These are phyloP conservation scores for Artibeus lituratus DNA, from an alignment of 2,797 vertebrate genomes.

Conservation along the genomic window DNA sequence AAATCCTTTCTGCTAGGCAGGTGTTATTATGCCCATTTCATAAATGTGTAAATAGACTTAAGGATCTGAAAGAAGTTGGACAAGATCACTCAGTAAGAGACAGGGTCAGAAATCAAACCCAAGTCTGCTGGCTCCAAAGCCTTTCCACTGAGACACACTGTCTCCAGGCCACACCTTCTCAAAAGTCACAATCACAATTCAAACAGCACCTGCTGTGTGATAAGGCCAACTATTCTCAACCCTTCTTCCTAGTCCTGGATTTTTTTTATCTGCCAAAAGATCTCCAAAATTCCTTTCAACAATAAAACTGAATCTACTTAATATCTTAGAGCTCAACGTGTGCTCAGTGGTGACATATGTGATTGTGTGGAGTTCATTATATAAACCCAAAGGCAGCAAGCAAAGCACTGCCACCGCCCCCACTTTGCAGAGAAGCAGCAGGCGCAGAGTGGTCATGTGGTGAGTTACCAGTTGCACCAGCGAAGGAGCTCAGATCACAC, in stretches of 20 bases:
- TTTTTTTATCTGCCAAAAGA: not conserved
- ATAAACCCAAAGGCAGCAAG: not conserved
- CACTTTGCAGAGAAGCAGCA: not conserved
- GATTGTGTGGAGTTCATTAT: not conserved
- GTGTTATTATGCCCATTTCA: not conserved
- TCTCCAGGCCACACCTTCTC: not conserved
- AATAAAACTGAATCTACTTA: conserved; percentile 21
- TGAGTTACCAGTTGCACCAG: not conserved
- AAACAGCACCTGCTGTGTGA: not conserved
- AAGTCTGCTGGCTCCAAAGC: not conserved
- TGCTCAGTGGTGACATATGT: not conserved
- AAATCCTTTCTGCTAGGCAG: not conserved
- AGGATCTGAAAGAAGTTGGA: not conserved
- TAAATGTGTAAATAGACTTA: conserved; percentile 7
- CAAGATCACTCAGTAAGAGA: not conserved
- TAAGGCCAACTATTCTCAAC: not conserved
- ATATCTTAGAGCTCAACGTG: not conserved
- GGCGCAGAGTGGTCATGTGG: not conserved
- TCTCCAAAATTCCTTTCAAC: not conserved
- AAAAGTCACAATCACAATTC: not conserved
- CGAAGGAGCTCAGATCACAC: not conserved
- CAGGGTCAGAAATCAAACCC: not conserved
- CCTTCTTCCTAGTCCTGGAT: not conserved
- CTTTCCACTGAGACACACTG: not conserved
- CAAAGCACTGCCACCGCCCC: not conserved